These are phyloP conservation scores for Penaeus japonicus DNA, from an alignment of 1,140 invertebrate species.

Conservation along the genomic window DNA sequence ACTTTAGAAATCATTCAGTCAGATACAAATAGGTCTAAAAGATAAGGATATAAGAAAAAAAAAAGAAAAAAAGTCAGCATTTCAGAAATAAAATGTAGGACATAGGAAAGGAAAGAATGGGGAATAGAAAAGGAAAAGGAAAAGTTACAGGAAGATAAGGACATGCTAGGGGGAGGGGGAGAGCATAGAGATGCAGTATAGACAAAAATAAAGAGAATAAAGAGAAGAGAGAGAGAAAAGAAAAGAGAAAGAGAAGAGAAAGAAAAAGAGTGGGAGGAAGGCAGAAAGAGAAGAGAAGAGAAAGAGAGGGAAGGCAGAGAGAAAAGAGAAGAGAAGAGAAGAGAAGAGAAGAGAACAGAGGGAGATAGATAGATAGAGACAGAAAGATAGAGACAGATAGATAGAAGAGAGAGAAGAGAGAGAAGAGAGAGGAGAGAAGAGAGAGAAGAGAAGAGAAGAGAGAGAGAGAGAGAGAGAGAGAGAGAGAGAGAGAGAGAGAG, in stretches of 20 bases:
- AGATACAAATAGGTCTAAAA: too few species aligned
- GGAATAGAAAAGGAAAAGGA: not conserved
- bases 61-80: too few species aligned
- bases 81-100: too few species aligned
- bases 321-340: not conserved
- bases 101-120: not conserved
- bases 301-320: not conserved
- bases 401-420: not conserved
- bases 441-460: not conserved
- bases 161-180: not conserved
- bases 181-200: not conserved
- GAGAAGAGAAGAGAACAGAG: not conserved
- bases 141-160: not conserved
- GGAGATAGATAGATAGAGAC: not conserved
- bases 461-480: too few species aligned
- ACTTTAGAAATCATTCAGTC: too few species aligned
- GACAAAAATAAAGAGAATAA: not conserved
- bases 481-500: not conserved
- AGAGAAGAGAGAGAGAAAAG: not conserved
- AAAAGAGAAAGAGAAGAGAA: not conserved
- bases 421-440: not conserved
- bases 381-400: not conserved
- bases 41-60: too few species aligned
- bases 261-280: not conserved
- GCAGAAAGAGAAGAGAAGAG: too few species aligned